phyloP scores from a whole-genome alignment of 2,113 vertebrate species.

The Alethe castanea region DNA sequence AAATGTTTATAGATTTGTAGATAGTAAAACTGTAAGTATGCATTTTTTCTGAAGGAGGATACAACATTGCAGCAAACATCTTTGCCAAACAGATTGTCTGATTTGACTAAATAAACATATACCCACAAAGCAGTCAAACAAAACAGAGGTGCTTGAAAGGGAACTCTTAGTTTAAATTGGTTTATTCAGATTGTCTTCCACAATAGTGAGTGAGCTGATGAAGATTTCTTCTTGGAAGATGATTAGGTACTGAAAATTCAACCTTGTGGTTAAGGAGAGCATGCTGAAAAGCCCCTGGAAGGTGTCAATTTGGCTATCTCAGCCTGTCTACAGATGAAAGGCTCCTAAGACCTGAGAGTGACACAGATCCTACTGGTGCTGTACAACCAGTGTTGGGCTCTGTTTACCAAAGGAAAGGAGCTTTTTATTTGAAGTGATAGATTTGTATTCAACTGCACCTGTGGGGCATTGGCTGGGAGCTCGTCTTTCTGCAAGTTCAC shows the following conservation, averaged over 20 bases:
- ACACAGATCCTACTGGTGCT: neutral
- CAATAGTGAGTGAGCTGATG: neutral
- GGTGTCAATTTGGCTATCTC: neutral
- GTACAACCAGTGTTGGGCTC: fast-evolving
- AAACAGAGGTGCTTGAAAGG: neutral
- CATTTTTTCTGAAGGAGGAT: neutral
- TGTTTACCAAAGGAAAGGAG: neutral
- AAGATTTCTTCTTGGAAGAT: neutral
- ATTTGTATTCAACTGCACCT: neutral
- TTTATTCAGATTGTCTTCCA: neutral
- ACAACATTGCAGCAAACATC: neutral
- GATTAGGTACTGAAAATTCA: neutral
- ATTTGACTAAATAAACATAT: slow-evolving; percentile 17
- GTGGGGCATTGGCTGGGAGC: neutral
- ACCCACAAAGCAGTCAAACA: neutral
- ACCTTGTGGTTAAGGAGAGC: neutral
- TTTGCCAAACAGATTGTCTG: neutral
- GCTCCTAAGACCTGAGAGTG: neutral
- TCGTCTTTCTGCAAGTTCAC: neutral
- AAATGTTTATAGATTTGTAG: slow-evolving; percentile 48
- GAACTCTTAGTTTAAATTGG: neutral
- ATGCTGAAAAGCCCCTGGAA: neutral
- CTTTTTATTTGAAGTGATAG: neutral
- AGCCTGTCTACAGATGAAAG: neutral
- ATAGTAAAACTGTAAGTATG: slow-evolving; percentile 30